Evolutionary conservation across 2,113 vertebrate genomes (phyloP).

Genomic region (Phainopepla nitens): DNA sequence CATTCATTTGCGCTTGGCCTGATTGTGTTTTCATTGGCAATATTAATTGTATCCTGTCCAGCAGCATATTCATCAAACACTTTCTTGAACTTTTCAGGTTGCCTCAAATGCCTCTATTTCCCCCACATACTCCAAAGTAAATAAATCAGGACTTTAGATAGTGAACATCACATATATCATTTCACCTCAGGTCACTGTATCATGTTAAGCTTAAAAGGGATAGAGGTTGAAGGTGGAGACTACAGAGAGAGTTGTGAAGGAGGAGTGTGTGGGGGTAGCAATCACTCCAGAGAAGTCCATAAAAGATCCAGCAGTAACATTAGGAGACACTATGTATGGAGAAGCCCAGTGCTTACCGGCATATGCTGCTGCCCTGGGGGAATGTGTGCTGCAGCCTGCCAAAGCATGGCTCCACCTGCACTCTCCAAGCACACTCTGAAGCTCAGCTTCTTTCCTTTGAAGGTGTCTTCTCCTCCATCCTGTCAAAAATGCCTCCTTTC

Average conservation of each 20-base stretch:
- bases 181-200: neutral
- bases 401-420: neutral
- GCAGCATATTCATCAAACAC: neutral
- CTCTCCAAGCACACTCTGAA: neutral
- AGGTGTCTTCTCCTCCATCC: neutral
- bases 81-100: slow-evolving; percentile 21
- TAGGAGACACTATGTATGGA: neutral
- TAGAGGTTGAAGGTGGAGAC: neutral
- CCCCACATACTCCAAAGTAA: neutral
- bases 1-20: neutral
- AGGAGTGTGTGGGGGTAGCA: neutral
- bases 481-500: neutral
- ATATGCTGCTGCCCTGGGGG: neutral
- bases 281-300: neutral
- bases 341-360: neutral
- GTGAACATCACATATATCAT: neutral
- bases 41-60: slow-evolving; percentile 30
- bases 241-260: neutral
- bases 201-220: neutral
- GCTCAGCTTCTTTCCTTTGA: neutral
- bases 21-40: slow-evolving; percentile 28
- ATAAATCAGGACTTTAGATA: slow-evolving; percentile 18
- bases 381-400: neutral
- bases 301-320: neutral
- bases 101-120: neutral